Evolutionary conservation across 2,888 invertebrate genomes (phyloP), one percentile per base, ranked within the genome.

Genomic region (Tethea ocularis): DNA sequence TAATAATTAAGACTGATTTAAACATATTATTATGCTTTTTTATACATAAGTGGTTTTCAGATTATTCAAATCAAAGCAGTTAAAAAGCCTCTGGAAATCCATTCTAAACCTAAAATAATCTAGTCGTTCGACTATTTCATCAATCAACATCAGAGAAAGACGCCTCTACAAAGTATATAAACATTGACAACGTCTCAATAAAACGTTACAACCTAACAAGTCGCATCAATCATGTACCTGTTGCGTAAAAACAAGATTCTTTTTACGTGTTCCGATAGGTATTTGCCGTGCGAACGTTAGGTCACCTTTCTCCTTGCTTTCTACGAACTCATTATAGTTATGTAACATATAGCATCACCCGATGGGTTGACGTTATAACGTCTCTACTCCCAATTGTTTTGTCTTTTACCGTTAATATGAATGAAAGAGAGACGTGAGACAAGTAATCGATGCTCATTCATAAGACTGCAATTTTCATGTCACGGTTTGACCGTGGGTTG

Each of bases 221-320:
- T 62, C 57, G 29, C 63, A 66, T 67, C 64, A 64, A 68, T 64
- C 64, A 65, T 63, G 65, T 77, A 68, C 65, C 66, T 55, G 65
- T 82, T 80, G 74, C 80, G 75, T 80, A 80, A 81, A 72, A 64
- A 69, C 77, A 29, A 69, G 78, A 80, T 81, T 81, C 80, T 68
- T 72, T 54, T 68, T 57, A 57, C 66, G 53, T 58, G 72, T 70
- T 69, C 72, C 74, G 72, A 80, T 81, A 46, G 46, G 46, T 46
- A 75, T 83, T 80, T 75, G 79, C 76, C 65, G 71, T 72, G 77
- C 74, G 71, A 69, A 74, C 72, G 67, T 71, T 69, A 63, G 70
- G 66, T 77, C 75, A 83, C 86, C 88, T 88, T 88, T 86, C 82
- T 81, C 77, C 76, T 46, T 17, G 73, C 88, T 88, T 88, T 88